Evolutionary conservation across 2,113 vertebrate genomes (phyloP).

Genomic region (Melanostigma gelatinosum): DNA sequence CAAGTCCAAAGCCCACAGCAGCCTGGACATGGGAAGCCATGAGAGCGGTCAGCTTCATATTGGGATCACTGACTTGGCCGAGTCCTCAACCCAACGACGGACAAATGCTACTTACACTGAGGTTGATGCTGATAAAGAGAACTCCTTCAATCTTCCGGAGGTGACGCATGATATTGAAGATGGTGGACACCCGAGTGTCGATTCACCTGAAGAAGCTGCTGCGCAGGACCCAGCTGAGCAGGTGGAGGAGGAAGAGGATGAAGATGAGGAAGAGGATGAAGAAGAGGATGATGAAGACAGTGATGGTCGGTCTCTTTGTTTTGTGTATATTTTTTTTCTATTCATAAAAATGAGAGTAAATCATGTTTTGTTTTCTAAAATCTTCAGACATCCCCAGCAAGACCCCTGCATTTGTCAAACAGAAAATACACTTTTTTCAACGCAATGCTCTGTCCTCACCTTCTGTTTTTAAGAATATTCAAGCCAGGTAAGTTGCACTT

Average conservation of each 20-base stretch:
- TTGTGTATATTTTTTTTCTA: neutral
- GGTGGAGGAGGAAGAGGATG: conserved; percentile 45
- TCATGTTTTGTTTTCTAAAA: conserved; percentile 4
- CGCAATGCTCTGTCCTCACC: conserved; percentile 42
- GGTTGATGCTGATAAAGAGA: conserved; percentile 18
- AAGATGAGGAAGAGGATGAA: neutral
- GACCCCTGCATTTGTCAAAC: conserved; percentile 80
- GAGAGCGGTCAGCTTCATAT: neutral
- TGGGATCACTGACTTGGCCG: neutral
- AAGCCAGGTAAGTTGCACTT: conserved; percentile 57
- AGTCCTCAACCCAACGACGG: neutral
- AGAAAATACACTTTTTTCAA: conserved; percentile 63
- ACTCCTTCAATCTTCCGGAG: conserved; percentile 5
- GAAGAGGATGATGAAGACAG: conserved; percentile 11
- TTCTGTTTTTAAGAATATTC: conserved; percentile 49
- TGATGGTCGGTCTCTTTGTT: conserved; percentile 55
- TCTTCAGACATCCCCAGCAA: conserved; percentile 69
- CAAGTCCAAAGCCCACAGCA: conserved; percentile 7
- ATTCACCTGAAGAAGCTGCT: conserved; percentile 25
- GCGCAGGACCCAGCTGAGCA: conserved; percentile 20
- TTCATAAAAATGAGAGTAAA: neutral
- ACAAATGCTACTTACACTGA: neutral
- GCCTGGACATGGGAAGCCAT: neutral
- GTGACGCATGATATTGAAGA: neutral
- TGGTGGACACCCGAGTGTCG: neutral